These are phyloP conservation scores for Willisornis vidua DNA, from an alignment of 2,113 vertebrate genomes.

Conservation along the genomic window DNA sequence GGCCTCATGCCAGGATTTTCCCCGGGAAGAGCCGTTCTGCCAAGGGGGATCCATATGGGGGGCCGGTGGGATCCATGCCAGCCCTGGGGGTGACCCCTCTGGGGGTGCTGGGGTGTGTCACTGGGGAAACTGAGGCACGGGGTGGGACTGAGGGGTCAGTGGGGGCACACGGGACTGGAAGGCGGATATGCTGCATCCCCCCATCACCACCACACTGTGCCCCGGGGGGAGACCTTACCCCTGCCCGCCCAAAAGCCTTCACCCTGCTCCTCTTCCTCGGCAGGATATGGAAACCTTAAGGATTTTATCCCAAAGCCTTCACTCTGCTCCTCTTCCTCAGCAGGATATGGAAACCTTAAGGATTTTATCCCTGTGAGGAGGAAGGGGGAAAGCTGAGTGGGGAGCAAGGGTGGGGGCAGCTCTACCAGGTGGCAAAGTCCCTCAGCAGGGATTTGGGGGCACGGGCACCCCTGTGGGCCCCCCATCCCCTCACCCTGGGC, in stretches of 20 bases:
- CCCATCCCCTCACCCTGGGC: background rate
- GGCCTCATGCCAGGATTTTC: background rate
- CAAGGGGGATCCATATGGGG: background rate
- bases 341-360: background rate
- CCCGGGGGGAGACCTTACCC: background rate
- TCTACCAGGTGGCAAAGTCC: rapidly evolving
- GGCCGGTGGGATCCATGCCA: rapidly evolving
- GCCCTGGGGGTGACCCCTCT: rapidly evolving
- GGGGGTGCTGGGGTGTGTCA: background rate
- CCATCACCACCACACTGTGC: background rate
- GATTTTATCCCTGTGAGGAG: background rate
- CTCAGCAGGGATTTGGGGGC: rapidly evolving
- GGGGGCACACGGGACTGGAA: rapidly evolving
- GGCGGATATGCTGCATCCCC: rapidly evolving
- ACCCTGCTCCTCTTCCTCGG: background rate
- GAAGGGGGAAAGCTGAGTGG: background rate
- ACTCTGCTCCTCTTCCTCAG: background rate
- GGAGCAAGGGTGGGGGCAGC: rapidly evolving
- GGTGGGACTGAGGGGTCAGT: rapidly evolving
- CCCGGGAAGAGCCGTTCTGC: background rate
- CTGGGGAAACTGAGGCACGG: conserved; percentile 20
- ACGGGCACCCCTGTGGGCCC: background rate
- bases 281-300: background rate
- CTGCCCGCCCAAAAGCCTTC: background rate
- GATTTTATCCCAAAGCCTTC: background rate